Evolutionary conservation across 2,113 vertebrate genomes (phyloP).

Genomic region (Eleginops maclovinus): DNA sequence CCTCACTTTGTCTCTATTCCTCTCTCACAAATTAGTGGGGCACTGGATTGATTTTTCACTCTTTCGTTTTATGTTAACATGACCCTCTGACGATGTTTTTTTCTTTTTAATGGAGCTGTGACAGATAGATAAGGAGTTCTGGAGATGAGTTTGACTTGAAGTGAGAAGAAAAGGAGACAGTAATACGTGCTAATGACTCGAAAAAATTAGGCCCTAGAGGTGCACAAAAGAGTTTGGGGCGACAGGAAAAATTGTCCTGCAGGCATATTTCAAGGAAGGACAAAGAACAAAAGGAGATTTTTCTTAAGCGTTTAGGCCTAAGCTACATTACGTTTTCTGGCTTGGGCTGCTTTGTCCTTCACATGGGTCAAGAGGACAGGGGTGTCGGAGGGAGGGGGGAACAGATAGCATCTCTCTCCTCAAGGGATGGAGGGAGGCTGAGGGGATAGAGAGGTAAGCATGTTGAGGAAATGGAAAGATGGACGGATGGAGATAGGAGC

Average conservation of each 20-base stretch:
- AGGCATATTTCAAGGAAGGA: slow-evolving; percentile 51
- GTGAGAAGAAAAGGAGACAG: slow-evolving; percentile 65
- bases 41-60: slow-evolving; percentile 57
- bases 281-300: slow-evolving; percentile 51
- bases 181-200: slow-evolving; percentile 76
- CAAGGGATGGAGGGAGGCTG: slow-evolving; percentile 57
- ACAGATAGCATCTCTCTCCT: slow-evolving; percentile 68
- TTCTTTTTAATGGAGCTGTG: slow-evolving; percentile 40
- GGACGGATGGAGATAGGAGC: slow-evolving; percentile 60
- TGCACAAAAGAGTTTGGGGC: slow-evolving; percentile 43
- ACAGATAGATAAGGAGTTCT: slow-evolving; percentile 61
- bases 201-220: slow-evolving; percentile 69
- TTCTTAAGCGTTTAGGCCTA: slow-evolving; percentile 46
- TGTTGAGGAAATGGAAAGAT: slow-evolving; percentile 64
- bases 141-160: slow-evolving; percentile 56
- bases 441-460: slow-evolving; percentile 58
- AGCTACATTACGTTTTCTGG: slow-evolving; percentile 50
- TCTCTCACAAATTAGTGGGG: slow-evolving; percentile 50
- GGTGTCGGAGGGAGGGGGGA: slow-evolving; percentile 22
- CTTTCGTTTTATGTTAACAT: slow-evolving; percentile 54
- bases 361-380: slow-evolving; percentile 64
- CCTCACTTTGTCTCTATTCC: slow-evolving; percentile 33
- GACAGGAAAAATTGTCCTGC: slow-evolving; percentile 51
- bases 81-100: slow-evolving; percentile 38
- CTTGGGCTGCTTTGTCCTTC: slow-evolving; percentile 69